A percentile compares a stretch with the other conserved stretches of the same genome.
phyloP scores from a whole-genome alignment of 2,113 vertebrate species.

The Rissa tridactyla region DNA sequence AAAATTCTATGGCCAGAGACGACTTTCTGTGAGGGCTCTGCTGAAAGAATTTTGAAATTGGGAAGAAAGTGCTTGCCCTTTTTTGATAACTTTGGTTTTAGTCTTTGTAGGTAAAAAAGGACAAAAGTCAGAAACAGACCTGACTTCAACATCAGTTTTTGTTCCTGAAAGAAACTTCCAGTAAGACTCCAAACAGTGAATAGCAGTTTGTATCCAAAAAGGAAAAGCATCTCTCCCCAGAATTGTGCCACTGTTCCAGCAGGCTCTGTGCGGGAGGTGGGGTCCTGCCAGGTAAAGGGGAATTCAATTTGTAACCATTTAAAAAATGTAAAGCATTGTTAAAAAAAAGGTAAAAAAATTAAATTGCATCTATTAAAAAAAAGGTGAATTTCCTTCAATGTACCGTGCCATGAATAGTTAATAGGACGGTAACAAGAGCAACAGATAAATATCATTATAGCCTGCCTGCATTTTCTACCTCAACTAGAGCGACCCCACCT shows the following conservation, averaged over 20 bases:
- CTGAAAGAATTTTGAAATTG: background rate
- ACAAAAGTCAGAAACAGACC: background rate
- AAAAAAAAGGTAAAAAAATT: background rate
- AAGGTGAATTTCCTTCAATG: background rate
- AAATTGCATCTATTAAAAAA: background rate
- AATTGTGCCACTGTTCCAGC: background rate
- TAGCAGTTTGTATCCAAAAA: background rate
- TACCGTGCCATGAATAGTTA: background rate
- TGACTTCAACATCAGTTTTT: background rate
- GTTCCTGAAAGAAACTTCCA: background rate
- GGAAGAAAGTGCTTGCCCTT: background rate
- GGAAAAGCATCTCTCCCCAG: background rate
- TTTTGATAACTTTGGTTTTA: background rate
- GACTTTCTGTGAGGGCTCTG: background rate
- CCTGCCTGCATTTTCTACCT: background rate
- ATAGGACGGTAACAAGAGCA: background rate
- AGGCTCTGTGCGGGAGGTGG: background rate
- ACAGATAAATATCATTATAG: background rate
- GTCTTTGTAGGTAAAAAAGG: background rate
- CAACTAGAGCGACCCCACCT: accelerated
- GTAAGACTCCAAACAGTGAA: background rate
- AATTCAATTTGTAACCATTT: background rate
- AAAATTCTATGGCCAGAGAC: background rate
- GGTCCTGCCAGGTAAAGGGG: background rate
- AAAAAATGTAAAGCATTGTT: background rate